Conservation (phyloP, 1,140 invertebrate species). For the Lordiphosa stackelbergi region DNA sequence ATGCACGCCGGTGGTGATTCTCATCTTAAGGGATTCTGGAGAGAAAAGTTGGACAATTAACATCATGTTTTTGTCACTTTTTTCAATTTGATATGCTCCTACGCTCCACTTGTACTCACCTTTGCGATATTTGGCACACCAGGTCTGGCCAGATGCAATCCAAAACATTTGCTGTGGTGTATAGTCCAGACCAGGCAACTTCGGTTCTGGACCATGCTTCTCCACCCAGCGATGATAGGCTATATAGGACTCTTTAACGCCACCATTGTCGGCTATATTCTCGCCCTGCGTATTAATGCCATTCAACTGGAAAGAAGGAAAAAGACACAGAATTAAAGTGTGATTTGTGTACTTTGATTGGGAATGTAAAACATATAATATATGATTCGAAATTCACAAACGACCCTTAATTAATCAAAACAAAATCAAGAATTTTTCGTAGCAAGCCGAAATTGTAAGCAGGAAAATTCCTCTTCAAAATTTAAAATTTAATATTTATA, state of each 20-base stretch:
- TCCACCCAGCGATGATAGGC: conserved; percentile 86
- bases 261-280: conserved; percentile 94
- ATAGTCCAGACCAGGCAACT: conserved; percentile 84
- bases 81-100: too few species aligned
- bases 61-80: too few species aligned
- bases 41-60: not conserved
- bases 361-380: too few species aligned
- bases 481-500: too few species aligned
- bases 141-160: conserved; percentile 82
- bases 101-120: conserved; percentile 41
- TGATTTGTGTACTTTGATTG: too few species aligned
- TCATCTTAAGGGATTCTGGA: conserved; percentile 84
- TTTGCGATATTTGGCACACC: conserved; percentile 80
- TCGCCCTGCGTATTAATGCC: conserved; percentile 93
- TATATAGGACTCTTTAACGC: conserved; percentile 90
- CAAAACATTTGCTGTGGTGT: conserved; percentile 86
- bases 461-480: too few species aligned
- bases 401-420: too few species aligned
- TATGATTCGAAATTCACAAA: too few species aligned
- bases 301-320: conserved; percentile 83
- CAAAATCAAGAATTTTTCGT: too few species aligned
- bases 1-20: conserved; percentile 87
- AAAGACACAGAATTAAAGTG: not conserved
- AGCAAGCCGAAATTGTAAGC: too few species aligned
- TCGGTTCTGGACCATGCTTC: conserved; percentile 81